phyloP scores from a whole-genome alignment of 92 coral and sea anemone genomes.

The Epizoanthus scotinus region DNA sequence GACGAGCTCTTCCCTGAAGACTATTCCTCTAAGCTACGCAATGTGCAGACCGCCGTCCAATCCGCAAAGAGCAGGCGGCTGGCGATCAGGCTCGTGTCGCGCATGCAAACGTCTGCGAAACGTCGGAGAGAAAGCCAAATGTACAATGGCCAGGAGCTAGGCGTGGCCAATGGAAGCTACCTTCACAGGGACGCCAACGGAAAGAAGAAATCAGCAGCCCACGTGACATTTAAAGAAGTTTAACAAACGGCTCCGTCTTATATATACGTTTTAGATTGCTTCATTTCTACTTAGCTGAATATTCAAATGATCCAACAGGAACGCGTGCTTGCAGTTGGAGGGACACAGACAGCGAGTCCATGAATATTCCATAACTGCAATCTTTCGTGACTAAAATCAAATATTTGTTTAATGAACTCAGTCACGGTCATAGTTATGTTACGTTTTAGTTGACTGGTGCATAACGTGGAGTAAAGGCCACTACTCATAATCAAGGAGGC shows the following conservation, averaged over 20 bases:
- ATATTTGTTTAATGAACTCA: too few relatives aligned
- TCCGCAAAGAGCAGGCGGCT: conserved; percentile 80
- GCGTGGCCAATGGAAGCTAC: neutral
- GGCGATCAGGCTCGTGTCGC: conserved; percentile 77
- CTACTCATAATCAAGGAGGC: too few relatives aligned
- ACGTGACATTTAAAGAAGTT: conserved; percentile 11
- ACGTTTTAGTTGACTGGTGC: too few relatives aligned
- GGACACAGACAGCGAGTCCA: too few relatives aligned
- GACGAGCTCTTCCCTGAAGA: conserved; percentile 80
- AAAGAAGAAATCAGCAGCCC: conserved; percentile 1
- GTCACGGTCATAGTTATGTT: too few relatives aligned
- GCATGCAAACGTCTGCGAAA: conserved; percentile 73
- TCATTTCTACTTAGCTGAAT: too few relatives aligned
- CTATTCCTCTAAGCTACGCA: conserved; percentile 54
- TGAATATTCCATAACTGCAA: too few relatives aligned
- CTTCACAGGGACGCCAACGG: neutral
- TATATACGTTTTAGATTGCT: too few relatives aligned
- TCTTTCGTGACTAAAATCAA: too few relatives aligned
- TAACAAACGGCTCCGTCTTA: neutral
- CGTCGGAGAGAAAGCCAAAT: conserved; percentile 8
- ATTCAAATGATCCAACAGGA: too few relatives aligned
- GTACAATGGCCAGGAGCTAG: conserved; percentile 7
- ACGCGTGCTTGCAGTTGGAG: too few relatives aligned
- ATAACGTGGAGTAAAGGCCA: too few relatives aligned
- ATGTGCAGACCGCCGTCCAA: conserved; percentile 91